Evolutionary conservation across 1,140 invertebrate species (phyloP).

Genomic region (Dufourea novaeangliae): DNA sequence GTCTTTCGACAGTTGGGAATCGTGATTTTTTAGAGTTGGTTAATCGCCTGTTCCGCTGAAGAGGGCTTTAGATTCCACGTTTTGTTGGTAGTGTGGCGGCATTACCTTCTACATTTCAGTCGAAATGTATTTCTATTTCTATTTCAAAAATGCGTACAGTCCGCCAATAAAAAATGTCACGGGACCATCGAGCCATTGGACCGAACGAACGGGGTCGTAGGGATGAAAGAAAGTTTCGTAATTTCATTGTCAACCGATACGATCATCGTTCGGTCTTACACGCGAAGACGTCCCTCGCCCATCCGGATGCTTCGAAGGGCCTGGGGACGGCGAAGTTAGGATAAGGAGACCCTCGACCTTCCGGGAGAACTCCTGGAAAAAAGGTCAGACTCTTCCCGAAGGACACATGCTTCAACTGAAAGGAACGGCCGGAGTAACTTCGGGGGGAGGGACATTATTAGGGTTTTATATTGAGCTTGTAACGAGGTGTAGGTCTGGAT

Average conservation of each 20-base stretch:
- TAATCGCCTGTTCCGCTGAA: not conserved
- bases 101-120: too few relatives aligned
- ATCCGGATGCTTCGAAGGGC: not conserved
- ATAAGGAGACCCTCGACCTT: conserved; percentile 30
- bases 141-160: conserved; percentile 82
- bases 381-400: conserved; percentile 27
- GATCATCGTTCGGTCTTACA: not conserved
- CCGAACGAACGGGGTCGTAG: not conserved
- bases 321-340: not conserved
- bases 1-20: not conserved
- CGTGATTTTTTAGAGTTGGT: too few relatives aligned
- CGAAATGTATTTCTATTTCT: too few relatives aligned
- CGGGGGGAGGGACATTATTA: too few relatives aligned
- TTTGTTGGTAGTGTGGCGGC: too few relatives aligned
- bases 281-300: not conserved
- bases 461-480: not conserved
- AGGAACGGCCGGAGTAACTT: not conserved
- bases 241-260: conserved; percentile 52
- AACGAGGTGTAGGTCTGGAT: not conserved
- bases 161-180: conserved; percentile 82
- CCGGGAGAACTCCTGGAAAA: not conserved
- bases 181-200: conserved; percentile 77
- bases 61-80: too few relatives aligned
- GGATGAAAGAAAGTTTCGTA: conserved; percentile 57
- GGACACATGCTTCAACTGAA: not conserved